phyloP scores from a whole-genome alignment of 2,113 vertebrate species.

The Sterrhoptilus dennistouni region DNA sequence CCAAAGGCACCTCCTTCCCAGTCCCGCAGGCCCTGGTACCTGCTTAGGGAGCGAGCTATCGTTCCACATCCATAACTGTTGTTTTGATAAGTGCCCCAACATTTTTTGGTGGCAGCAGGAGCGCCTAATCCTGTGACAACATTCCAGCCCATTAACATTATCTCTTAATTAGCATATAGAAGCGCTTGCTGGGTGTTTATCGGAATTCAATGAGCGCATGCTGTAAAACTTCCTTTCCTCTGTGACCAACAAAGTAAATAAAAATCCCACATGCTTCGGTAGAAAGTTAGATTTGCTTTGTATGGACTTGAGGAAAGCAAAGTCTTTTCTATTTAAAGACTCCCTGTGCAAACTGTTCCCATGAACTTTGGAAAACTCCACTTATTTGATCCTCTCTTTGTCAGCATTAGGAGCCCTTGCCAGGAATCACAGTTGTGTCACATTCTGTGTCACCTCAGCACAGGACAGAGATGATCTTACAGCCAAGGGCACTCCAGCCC shows the following conservation, averaged over 20 bases:
- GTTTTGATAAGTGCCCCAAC: neutral
- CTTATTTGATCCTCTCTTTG: neutral
- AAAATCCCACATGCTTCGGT: neutral
- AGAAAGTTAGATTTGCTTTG: neutral
- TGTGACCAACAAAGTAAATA: neutral
- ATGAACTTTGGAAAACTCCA: neutral
- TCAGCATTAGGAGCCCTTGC: neutral
- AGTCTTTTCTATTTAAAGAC: neutral
- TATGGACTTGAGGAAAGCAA: neutral
- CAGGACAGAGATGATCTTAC: neutral
- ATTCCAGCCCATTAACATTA: conserved; percentile 7
- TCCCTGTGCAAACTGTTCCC: neutral
- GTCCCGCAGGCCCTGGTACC: rapidly evolving
- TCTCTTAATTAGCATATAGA: conserved; percentile 32
- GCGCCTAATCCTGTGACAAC: neutral
- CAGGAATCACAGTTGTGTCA: neutral
- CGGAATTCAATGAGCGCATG: neutral
- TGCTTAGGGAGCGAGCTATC: neutral
- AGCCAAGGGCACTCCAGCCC: neutral
- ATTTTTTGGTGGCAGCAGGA: neutral
- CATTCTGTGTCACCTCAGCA: neutral
- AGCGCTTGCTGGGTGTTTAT: conserved; percentile 22
- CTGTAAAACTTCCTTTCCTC: conserved; percentile 8
- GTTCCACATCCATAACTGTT: neutral
- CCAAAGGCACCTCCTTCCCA: neutral